phyloP scores from a whole-genome alignment of 2,797 vertebrate species.

The Muscicapa striata region DNA sequence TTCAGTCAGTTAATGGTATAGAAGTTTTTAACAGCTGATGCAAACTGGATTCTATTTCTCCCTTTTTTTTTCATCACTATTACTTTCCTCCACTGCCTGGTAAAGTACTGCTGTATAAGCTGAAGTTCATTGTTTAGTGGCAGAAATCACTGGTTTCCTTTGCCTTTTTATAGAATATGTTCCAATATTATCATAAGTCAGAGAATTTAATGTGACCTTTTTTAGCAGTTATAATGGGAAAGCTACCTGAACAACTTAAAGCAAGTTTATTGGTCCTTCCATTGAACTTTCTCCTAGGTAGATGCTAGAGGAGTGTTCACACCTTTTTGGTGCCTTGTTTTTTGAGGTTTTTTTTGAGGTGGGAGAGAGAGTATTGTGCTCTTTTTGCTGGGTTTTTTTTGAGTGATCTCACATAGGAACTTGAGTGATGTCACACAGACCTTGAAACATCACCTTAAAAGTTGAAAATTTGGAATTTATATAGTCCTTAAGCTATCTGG shows the following conservation, averaged over 20 bases:
- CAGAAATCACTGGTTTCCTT: not conserved
- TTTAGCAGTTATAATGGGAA: not conserved
- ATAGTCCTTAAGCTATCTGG: not conserved
- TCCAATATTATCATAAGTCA: not conserved
- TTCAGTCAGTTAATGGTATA: not conserved
- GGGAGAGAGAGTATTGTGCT: not conserved
- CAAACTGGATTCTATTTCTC: not conserved
- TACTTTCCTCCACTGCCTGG: not conserved
- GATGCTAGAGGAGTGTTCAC: not conserved
- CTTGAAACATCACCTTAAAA: not conserved
- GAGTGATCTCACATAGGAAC: not conserved
- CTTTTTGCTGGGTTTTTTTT: not conserved
- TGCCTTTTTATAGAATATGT: not conserved
- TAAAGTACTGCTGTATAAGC: not conserved
- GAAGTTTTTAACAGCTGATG: not conserved
- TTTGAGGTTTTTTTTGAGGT: not conserved
- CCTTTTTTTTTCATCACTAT: not conserved
- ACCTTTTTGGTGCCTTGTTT: not conserved
- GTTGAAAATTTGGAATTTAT: not conserved
- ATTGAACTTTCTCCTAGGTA: not conserved
- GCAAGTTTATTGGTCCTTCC: not conserved
- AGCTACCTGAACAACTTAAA: not conserved
- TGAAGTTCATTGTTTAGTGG: not conserved
- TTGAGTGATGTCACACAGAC: not conserved
- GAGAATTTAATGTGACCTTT: not conserved